Conservation (phyloP, 2,888 invertebrate species). For the Pristionchus entomophagus region DNA sequence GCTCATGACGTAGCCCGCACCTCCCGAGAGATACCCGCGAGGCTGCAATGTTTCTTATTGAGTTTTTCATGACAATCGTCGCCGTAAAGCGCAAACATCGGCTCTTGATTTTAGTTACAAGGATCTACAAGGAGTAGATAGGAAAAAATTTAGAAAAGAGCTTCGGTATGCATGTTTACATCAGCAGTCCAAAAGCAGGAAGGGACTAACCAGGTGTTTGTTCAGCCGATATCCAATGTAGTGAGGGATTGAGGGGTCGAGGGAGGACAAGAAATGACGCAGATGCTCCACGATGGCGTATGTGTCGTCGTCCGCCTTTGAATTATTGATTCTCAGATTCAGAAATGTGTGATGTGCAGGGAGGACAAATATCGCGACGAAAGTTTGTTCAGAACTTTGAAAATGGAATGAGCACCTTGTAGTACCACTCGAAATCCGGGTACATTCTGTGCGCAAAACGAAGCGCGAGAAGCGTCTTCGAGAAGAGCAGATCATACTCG, state of each 20-base stretch:
- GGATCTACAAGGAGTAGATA: too few species aligned
- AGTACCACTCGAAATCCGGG: constrained; percentile 30
- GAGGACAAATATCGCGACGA: too few species aligned
- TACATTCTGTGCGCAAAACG: constrained; percentile 1
- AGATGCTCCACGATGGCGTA: constrained; percentile 24
- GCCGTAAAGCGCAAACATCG: too few species aligned
- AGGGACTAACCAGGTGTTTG: neutral
- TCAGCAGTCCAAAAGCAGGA: neutral
- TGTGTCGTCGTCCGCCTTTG: constrained; percentile 8
- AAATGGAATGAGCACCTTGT: neutral
- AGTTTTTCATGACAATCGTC: too few species aligned
- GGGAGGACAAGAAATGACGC: neutral
- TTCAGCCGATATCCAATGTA: constrained; percentile 36
- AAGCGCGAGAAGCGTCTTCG: neutral
- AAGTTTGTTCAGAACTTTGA: too few species aligned
- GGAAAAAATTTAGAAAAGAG: too few species aligned
- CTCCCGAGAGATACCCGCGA: constrained; percentile 13
- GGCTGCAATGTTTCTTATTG: neutral
- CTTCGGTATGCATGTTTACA: too few species aligned
- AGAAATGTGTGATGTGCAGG: too few species aligned
- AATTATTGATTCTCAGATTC: neutral
- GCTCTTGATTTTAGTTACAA: neutral
- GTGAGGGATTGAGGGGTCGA: constrained; percentile 13
- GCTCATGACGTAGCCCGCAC: constrained; percentile 2
- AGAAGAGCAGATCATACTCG: constrained; percentile 29